phyloP scores from a whole-genome alignment of 2,888 invertebrate species.

The Noctua janthina region DNA sequence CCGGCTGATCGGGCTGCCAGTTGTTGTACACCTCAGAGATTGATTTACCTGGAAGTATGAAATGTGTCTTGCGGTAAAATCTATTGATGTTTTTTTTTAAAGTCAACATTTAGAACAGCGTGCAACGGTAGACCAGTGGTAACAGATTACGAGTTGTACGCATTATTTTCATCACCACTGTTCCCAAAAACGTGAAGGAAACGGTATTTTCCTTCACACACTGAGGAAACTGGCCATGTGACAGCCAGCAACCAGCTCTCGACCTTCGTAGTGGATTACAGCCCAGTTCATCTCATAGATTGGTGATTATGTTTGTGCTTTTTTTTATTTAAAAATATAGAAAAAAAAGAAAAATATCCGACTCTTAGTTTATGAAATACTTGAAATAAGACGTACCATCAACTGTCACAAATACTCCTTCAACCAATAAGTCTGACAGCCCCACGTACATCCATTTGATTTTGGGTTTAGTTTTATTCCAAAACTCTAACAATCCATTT shows the following conservation, averaged over 20 bases:
- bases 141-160: not conserved
- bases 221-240: too few relatives aligned
- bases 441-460: slow-evolving; percentile 71
- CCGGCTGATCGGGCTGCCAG: slow-evolving; percentile 6
- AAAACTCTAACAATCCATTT: slow-evolving; percentile 66
- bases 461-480: slow-evolving; percentile 71
- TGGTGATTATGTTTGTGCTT: too few relatives aligned
- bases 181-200: not conserved
- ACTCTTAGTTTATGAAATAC: too few relatives aligned
- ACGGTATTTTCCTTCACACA: too few relatives aligned
- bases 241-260: too few relatives aligned
- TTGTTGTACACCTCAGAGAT: slow-evolving; percentile 15
- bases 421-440: slow-evolving; percentile 73
- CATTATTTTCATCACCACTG: not conserved
- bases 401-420: slow-evolving; percentile 78
- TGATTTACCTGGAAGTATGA: slow-evolving; percentile 14
- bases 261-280: too few relatives aligned
- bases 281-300: too few relatives aligned
- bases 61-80: not conserved
- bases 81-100: not conserved
- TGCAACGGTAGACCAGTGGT: not conserved
- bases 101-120: not conserved
- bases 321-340: not conserved
- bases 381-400: slow-evolving; percentile 64
- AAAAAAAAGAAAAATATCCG: not conserved